Evolutionary conservation across 1,140 invertebrate species (phyloP).

Genomic region (Ips typographus): DNA sequence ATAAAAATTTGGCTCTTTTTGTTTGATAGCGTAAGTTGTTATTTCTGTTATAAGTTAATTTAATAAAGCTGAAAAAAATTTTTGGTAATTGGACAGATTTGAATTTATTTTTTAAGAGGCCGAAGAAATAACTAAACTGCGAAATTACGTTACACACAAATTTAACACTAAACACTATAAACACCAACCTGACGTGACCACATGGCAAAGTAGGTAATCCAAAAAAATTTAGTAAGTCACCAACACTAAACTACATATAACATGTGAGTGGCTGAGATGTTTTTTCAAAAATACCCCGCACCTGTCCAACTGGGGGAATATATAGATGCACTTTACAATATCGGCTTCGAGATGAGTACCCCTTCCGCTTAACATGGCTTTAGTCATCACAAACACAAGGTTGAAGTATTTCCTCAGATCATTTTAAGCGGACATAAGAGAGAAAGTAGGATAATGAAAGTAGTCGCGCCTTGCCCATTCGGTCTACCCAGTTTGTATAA

Average conservation of each 20-base stretch:
- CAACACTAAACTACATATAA: conserved; percentile 39
- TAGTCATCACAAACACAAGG: conserved; percentile 41
- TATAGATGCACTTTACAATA: conserved; percentile 46
- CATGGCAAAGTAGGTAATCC: conserved; percentile 39
- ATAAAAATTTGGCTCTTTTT: too few species aligned
- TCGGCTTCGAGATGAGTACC: conserved; percentile 39
- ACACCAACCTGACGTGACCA: conserved; percentile 43
- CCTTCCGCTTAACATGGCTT: conserved; percentile 34
- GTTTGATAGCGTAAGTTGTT: too few species aligned
- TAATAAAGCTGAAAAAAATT: too few species aligned
- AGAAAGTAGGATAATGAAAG: conserved; percentile 51
- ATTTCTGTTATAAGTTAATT: too few species aligned
- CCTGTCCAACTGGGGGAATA: conserved; percentile 39
- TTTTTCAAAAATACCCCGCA: conserved; percentile 43
- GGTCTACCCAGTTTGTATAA: conserved; percentile 37
- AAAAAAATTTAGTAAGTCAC: conserved; percentile 37
- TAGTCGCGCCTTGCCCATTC: conserved; percentile 40
- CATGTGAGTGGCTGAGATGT: conserved; percentile 34
- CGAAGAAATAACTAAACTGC: too few species aligned
- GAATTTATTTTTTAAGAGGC: too few species aligned
- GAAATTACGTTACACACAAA: too few species aligned
- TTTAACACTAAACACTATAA: too few species aligned
- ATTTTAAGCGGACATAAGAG: conserved; percentile 43
- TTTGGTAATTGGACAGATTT: too few species aligned
- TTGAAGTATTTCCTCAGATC: conserved; percentile 39